Percentiles rank a stretch among this genome's conserved stretches.
Evolutionary conservation across 1,140 invertebrate species (phyloP).

Genomic region (Piezodorus guildinii): DNA sequence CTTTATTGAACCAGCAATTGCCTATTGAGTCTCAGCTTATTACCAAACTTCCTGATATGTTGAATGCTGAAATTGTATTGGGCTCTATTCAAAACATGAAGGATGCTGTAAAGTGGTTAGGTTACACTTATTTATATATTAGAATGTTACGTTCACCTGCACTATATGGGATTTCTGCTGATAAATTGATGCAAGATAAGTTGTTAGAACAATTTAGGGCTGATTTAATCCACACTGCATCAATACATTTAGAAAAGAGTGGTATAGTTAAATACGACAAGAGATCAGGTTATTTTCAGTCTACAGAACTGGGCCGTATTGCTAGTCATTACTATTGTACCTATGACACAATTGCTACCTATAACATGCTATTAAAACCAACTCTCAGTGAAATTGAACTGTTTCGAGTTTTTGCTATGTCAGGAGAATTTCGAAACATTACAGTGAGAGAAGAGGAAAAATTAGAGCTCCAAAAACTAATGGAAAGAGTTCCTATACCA

Average conservation of each 20-base stretch:
- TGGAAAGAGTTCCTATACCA: conserved; percentile 96
- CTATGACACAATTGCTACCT: conserved; percentile 90
- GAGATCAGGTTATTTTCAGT: conserved; percentile 85
- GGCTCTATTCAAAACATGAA: conserved; percentile 90
- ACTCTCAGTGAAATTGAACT: conserved; percentile 96
- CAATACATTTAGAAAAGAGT: conserved; percentile 78
- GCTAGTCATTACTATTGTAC: conserved; percentile 98
- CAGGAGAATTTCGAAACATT: conserved; percentile 85
- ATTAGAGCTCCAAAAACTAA: conserved; percentile 89
- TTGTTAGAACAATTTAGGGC: conserved; percentile 79
- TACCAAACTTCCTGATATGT: conserved; percentile 81
- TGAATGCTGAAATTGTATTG: conserved; percentile 96
- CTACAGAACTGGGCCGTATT: conserved; percentile 89
- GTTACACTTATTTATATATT: conserved; percentile 96
- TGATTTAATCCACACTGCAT: conserved; percentile 94
- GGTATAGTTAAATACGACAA: conserved; percentile 93
- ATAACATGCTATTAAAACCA: conserved; percentile 93
- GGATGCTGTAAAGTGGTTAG: conserved; percentile 91
- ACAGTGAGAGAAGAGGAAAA: conserved; percentile 97
- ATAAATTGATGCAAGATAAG: conserved; percentile 68
- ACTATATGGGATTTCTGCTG: conserved; percentile 78
- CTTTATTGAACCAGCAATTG: conserved; percentile 92
- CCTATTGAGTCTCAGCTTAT: conserved; percentile 79
- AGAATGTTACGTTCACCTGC: conserved; percentile 73
- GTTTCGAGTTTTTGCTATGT: conserved; percentile 98